Percentiles rank a stretch among this genome's conserved stretches.
Conservation (phyloP, 2,113 vertebrate species). For the Casuarius casuarius region DNA sequence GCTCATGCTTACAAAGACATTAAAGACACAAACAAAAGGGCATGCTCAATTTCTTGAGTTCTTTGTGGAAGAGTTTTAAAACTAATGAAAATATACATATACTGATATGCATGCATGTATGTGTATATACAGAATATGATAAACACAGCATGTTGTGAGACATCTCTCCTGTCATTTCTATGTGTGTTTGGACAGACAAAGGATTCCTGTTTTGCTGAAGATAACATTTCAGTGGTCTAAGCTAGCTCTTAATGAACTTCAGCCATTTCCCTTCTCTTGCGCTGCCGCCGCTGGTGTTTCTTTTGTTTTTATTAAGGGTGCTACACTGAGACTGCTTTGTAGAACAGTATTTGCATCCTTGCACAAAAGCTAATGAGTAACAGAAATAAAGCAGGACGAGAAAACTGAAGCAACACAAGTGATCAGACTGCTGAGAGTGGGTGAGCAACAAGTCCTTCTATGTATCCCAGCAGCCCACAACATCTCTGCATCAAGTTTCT, state of each 20-base stretch:
- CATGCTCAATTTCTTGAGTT: not conserved
- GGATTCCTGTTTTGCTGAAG: not conserved
- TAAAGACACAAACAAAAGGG: not conserved
- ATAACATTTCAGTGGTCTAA: not conserved
- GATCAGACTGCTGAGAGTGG: not conserved
- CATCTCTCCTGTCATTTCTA: not conserved
- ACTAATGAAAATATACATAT: not conserved
- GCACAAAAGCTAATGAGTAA: not conserved
- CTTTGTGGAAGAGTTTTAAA: not conserved
- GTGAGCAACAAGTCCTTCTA: not conserved
- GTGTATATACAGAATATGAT: not conserved
- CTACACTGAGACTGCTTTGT: not conserved
- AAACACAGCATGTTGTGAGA: not conserved
- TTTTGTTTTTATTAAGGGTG: not conserved
- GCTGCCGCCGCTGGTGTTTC: not conserved
- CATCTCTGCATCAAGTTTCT: not conserved
- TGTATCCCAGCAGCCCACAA: not conserved
- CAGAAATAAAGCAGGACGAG: not conserved
- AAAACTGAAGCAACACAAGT: not conserved
- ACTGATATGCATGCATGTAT: not conserved
- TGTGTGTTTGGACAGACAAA: not conserved
- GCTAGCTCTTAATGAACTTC: not conserved
- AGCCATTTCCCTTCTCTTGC: not conserved
- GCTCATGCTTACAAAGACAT: not conserved
- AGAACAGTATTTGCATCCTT: not conserved